These are phyloP conservation scores for Sebastes hopkinsi DNA, from an alignment of 2,797 vertebrate genomes.

Conservation along the genomic window DNA sequence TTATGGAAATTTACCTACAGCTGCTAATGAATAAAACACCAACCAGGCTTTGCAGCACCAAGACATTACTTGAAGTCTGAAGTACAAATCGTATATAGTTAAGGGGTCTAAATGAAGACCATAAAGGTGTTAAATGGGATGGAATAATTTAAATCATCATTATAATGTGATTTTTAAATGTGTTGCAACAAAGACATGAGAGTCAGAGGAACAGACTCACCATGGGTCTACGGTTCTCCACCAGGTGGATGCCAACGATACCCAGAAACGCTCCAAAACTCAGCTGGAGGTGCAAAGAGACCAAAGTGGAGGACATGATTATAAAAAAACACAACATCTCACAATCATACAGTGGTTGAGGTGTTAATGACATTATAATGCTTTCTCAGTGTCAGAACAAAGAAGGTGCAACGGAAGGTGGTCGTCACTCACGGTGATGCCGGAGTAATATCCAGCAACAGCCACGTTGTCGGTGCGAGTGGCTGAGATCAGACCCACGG, in stretches of 20 bases:
- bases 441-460: slow-evolving; percentile 93
- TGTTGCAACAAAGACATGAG: neutral
- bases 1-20: neutral
- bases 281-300: slow-evolving; percentile 79
- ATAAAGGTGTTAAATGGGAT: neutral
- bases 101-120: neutral
- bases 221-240: slow-evolving; percentile 96
- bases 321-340: neutral
- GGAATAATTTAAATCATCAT: neutral
- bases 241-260: slow-evolving; percentile 90
- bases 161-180: neutral
- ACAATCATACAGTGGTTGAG: neutral
- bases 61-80: neutral
- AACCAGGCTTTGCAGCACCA: neutral
- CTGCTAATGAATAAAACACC: neutral
- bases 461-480: slow-evolving; percentile 92
- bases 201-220: slow-evolving; percentile 80
- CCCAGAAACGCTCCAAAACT: slow-evolving; percentile 95
- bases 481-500: slow-evolving; percentile 88
- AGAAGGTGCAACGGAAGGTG: neutral
- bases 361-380: neutral
- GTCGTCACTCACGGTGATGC: slow-evolving; percentile 89
- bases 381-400: neutral
- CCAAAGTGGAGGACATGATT: neutral
- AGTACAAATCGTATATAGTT: neutral